Percentiles rank a stretch among this genome's conserved stretches.
These are phyloP conservation scores for Deilephila elpenor DNA, from an alignment of 2,888 invertebrate species.

Conservation along the genomic window DNA sequence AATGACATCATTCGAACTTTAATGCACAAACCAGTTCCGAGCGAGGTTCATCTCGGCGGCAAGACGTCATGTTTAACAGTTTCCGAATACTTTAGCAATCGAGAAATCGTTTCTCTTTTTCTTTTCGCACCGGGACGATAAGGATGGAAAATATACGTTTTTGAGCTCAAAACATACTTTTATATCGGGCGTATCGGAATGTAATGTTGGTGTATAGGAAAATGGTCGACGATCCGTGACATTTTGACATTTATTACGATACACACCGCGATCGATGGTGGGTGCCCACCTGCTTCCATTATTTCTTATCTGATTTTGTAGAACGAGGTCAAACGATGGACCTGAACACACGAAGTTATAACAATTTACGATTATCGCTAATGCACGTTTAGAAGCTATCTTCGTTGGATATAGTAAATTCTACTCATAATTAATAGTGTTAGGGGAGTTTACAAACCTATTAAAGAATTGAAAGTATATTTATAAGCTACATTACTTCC, in stretches of 20 bases:
- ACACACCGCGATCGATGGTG: constrained; percentile 56
- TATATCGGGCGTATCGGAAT: constrained; percentile 32
- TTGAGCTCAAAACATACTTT: constrained; percentile 30
- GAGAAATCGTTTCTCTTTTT: neutral
- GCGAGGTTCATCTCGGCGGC: constrained; percentile 34
- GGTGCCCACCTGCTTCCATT: constrained; percentile 63
- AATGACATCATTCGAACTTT: constrained; percentile 50
- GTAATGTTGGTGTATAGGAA: constrained; percentile 39
- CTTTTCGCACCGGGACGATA: neutral
- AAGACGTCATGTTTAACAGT: constrained; percentile 41
- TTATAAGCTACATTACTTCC: neutral
- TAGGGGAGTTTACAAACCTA: neutral
- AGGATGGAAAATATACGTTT: neutral
- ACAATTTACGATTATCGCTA: constrained; percentile 48
- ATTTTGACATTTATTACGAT: constrained; percentile 54
- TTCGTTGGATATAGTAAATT: neutral
- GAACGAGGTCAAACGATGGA: constrained; percentile 65
- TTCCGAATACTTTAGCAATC: constrained; percentile 51
- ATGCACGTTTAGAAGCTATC: constrained; percentile 39
- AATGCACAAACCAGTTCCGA: constrained; percentile 31
- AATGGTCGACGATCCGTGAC: constrained; percentile 50
- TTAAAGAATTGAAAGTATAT: neutral
- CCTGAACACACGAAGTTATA: constrained; percentile 37
- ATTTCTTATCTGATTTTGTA: constrained; percentile 73
- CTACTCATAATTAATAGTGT: constrained; percentile 1